A percentile compares a stretch with the other conserved stretches of the same genome.
Conservation (phyloP, 2,888 invertebrate genomes). For the Caenorhabditis uteleia region DNA sequence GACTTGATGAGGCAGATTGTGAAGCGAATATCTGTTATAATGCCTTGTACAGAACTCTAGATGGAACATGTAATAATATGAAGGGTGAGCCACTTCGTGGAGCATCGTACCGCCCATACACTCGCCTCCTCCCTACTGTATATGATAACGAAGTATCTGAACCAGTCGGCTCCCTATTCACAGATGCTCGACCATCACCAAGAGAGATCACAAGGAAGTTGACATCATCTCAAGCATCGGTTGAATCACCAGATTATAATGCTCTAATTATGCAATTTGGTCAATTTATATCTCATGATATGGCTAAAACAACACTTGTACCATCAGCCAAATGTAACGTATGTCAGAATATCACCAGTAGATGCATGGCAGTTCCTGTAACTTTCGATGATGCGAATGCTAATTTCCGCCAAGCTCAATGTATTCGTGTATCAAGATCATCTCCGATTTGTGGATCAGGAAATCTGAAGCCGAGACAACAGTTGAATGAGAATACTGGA, state of each 20-base stretch:
- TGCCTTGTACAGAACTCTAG: constrained; percentile 76
- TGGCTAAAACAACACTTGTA: constrained; percentile 67
- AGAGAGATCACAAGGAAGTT: constrained; percentile 58
- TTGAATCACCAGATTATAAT: constrained; percentile 63
- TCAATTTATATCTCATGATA: constrained; percentile 66
- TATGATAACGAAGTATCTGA: constrained; percentile 66
- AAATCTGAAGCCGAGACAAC: constrained; percentile 89
- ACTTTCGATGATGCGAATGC: constrained; percentile 58
- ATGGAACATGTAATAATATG: constrained; percentile 94
- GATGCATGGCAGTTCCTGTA: constrained; percentile 67
- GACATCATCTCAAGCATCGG: constrained; percentile 61
- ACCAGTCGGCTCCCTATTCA: constrained; percentile 55
- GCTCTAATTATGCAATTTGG: constrained; percentile 66
- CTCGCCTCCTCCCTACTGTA: constrained; percentile 54
- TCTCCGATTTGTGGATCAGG: constrained; percentile 97
- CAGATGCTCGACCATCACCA: constrained; percentile 57
- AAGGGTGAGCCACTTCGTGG: constrained; percentile 85
- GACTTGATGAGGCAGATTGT: constrained; percentile 67
- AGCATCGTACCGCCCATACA: constrained; percentile 81
- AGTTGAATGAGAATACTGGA: constrained; percentile 78
- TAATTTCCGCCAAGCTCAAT: constrained; percentile 60
- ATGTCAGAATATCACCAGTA: constrained; percentile 65
- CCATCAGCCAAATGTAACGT: constrained; percentile 66
- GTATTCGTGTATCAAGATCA: constrained; percentile 75
- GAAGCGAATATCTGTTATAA: constrained; percentile 66